Evolutionary conservation across 2,113 vertebrate genomes (phyloP), one percentile per base, ranked within the genome.

Genomic region (Myiozetetes cayanensis): DNA sequence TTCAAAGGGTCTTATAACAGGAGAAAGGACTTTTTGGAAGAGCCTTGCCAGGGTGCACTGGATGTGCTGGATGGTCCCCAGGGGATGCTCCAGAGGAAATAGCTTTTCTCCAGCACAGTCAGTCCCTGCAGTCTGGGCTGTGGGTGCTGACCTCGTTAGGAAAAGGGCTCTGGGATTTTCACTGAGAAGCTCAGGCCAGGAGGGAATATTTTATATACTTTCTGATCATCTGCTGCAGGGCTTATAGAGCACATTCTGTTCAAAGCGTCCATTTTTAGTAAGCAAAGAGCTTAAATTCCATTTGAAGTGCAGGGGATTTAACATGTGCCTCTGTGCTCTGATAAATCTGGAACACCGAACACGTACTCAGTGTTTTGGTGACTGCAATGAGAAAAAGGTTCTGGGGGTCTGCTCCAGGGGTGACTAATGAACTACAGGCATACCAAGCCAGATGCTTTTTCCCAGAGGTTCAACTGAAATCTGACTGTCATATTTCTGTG

Each of bases 361-460:
- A n/a, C 0, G 0, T 44, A 66, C 31, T 62, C 0, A 0, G 15
- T 28, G 33, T 39, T 87, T 52, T 81, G 61, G 22, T 85, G 90
- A 89, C 71, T 89, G 89, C 71, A 85, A 2, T 61, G 47, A 93
- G 66, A 71, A 91, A 85, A 93, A 67, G 8, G 21, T 61, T 75
- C 39, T 25, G 19, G 52, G n/a, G 39, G 15, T 55, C 87, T 19
- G 8, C 22, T 65, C 74, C 79, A 89, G 24, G 22, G 46, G 16
- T 91, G 78, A 87, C 11, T 68, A 75, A 89, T 59, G 63, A 90
- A 70, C 87, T 78, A 37, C 18, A 35, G 41, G 55, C 73, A 85
- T 74, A 82, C 33, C 30, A 72, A 44, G 53, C 61, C 62, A 63
- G 81, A 78, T 47, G 35, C 19, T 89, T 71, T 55, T 55, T 87